These are phyloP conservation scores for Salpingus planirostris DNA, from an alignment of 2,888 invertebrate genomes.

Conservation along the genomic window DNA sequence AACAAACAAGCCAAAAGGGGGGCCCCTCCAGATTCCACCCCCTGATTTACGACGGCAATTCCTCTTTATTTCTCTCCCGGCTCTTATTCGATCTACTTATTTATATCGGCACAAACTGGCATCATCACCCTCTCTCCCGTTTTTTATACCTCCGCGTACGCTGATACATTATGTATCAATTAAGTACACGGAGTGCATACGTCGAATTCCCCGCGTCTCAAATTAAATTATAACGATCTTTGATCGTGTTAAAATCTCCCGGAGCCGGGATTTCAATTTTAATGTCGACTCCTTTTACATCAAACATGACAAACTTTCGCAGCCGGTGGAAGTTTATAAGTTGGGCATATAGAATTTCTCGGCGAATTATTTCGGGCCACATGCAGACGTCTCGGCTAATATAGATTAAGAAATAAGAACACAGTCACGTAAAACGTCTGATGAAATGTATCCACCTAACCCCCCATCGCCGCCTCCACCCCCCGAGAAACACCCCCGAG, in stretches of 20 bases:
- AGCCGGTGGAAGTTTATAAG: constrained; percentile 34
- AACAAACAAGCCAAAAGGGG: constrained; percentile 35
- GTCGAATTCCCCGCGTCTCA: constrained; percentile 26
- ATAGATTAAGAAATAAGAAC: constrained; percentile 37
- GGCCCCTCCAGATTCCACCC: constrained; percentile 28
- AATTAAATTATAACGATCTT: constrained; percentile 39
- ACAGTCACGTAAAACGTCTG: constrained; percentile 33
- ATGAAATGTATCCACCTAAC: constrained; percentile 30
- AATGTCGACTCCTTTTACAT: constrained; percentile 44
- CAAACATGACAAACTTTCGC: constrained; percentile 40
- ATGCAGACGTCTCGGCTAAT: constrained; percentile 37
- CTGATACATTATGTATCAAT: background rate
- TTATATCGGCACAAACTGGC: constrained; percentile 37
- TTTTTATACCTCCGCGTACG: background rate
- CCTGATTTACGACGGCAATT: constrained; percentile 44
- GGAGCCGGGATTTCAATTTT: constrained; percentile 41
- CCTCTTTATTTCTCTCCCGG: constrained; percentile 43
- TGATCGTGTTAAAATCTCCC: constrained; percentile 40
- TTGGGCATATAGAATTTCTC: constrained; percentile 41
- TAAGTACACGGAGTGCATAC: constrained; percentile 13
- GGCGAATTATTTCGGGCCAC: constrained; percentile 38
- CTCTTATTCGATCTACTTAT: constrained; percentile 36
- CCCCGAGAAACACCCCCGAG: too few relatives aligned
- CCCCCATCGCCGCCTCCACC: too few relatives aligned
- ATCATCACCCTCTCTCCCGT: constrained; percentile 19